Percentiles rank a stretch among this genome's conserved stretches.
These are phyloP conservation scores for Gadus macrocephalus DNA, from an alignment of 2,113 vertebrate species.

Conservation along the genomic window DNA sequence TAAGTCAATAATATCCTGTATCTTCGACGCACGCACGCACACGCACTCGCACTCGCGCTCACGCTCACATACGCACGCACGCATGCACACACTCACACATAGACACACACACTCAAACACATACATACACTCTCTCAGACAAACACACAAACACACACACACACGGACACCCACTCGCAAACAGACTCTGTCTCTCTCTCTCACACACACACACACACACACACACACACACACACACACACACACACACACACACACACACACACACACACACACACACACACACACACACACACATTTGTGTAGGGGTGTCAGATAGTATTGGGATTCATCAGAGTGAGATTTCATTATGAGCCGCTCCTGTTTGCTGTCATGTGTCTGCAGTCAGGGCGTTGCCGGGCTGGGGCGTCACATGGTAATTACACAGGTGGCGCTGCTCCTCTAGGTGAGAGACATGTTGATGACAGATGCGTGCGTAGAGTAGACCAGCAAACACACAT, in stretches of 20 bases:
- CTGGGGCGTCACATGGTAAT: neutral
- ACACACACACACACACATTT: neutral
- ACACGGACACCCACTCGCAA: neutral
- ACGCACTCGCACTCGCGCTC: neutral
- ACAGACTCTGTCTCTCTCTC: neutral
- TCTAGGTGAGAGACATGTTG: neutral
- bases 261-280: neutral
- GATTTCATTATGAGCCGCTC: too few species aligned
- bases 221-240: conserved; percentile 14
- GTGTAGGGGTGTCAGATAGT: neutral
- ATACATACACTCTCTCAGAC: too few species aligned
- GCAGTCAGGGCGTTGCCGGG: too few species aligned
- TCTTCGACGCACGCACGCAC: conserved; percentile 1
- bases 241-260: neutral
- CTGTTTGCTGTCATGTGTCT: too few species aligned
- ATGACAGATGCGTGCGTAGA: neutral
- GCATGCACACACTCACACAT: too few species aligned
- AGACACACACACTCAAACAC: too few species aligned
- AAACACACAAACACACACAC: conserved; percentile 1
- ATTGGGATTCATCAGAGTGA: neutral
- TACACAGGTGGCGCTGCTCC: neutral
- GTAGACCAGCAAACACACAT: neutral
- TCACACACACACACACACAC: neutral
- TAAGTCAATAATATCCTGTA: neutral
- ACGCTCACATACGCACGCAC: too few species aligned